Evolutionary conservation across 2,113 vertebrate genomes (phyloP).

Genomic region (Erythrocercus mccallii): DNA sequence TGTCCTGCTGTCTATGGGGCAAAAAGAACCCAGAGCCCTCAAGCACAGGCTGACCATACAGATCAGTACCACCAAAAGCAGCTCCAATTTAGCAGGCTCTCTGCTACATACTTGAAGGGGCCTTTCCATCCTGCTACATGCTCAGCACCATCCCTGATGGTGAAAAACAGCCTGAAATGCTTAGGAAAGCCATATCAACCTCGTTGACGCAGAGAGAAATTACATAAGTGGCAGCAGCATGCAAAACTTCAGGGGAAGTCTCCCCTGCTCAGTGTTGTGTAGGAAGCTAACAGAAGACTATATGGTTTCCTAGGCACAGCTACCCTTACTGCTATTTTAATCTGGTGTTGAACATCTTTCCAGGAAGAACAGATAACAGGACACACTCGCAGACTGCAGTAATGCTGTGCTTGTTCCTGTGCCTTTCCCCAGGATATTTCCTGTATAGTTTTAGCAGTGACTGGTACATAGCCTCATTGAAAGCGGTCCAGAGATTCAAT

Average conservation of each 20-base stretch:
- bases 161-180: background rate
- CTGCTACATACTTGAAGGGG: background rate
- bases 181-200: background rate
- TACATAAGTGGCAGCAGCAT: constrained; percentile 46
- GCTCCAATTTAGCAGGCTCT: background rate
- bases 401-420: background rate
- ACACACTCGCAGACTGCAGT: background rate
- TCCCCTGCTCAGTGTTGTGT: constrained; percentile 21
- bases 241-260: constrained; percentile 56
- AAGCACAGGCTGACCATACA: background rate
- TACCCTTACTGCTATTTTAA: constrained; percentile 50
- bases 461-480: background rate
- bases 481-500: background rate
- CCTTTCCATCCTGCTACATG: background rate
- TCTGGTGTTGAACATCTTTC: constrained; percentile 23
- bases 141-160: background rate
- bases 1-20: background rate
- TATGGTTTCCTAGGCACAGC: constrained; percentile 38
- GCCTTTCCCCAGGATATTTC: background rate
- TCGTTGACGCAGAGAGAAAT: constrained; percentile 8
- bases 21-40: background rate
- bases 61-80: background rate
- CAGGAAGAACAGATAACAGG: constrained; percentile 35
- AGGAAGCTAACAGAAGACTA: constrained; percentile 36
- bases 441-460: background rate